Evolutionary conservation across 2,797 vertebrate species (phyloP).

Genomic region (Luscinia luscinia): DNA sequence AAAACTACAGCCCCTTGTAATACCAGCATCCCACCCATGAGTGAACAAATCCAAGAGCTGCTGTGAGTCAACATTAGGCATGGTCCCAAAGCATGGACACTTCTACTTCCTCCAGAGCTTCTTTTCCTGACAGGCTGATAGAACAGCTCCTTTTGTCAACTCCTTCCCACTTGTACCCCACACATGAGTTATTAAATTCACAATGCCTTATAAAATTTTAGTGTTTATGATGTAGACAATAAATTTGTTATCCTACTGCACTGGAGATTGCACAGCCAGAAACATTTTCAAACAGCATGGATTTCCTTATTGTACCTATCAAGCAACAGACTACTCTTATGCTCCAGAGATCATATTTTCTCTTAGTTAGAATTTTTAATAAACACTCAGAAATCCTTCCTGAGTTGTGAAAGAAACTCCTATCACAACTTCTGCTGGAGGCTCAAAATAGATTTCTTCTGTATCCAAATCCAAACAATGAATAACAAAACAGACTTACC

Average conservation of each 20-base stretch:
- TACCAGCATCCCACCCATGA: background rate
- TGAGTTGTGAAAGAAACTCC: background rate
- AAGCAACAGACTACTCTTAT: background rate
- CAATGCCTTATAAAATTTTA: background rate
- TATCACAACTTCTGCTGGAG: background rate
- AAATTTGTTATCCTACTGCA: background rate
- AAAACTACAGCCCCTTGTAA: background rate
- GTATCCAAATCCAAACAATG: background rate
- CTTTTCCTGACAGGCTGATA: background rate
- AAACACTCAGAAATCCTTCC: background rate
- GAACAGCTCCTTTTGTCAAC: background rate
- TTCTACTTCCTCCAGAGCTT: background rate
- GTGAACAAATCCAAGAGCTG: background rate
- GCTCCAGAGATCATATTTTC: background rate
- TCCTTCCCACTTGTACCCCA: accelerated
- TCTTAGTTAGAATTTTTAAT: background rate
- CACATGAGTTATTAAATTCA: accelerated
- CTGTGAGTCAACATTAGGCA: background rate
- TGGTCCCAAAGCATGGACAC: background rate
- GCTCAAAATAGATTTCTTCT: background rate
- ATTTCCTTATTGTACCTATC: background rate
- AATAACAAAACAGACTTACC: accelerated
- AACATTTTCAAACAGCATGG: background rate
- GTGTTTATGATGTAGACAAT: accelerated
- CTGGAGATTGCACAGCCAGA: background rate